Percentiles rank a stretch among this genome's conserved stretches.
These are phyloP conservation scores for Ecdyonurus torrentis DNA, from an alignment of 2,888 invertebrate species.

Conservation along the genomic window DNA sequence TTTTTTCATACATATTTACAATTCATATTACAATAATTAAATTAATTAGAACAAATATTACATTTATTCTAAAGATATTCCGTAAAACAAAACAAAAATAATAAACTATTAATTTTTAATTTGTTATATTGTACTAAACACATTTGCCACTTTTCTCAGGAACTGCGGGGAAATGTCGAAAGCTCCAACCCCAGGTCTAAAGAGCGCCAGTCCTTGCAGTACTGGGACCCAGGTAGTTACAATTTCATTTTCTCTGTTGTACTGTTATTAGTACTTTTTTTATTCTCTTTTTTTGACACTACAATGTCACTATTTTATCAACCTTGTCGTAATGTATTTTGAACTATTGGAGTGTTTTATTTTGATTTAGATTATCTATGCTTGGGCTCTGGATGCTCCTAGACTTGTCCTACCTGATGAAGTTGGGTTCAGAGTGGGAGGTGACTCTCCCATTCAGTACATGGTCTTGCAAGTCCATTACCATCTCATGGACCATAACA, in stretches of 20 bases:
- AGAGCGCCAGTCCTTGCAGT: slow-evolving; percentile 55
- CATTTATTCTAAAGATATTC: too few species aligned
- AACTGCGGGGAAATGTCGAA: slow-evolving; percentile 81
- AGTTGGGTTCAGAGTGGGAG: slow-evolving; percentile 87
- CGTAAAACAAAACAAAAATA: too few species aligned
- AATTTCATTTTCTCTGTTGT: background rate
- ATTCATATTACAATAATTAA: too few species aligned
- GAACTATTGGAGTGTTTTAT: slow-evolving; percentile 9
- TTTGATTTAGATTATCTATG: slow-evolving; percentile 73
- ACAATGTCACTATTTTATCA: slow-evolving; percentile 9
- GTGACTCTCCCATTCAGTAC: slow-evolving; percentile 64
- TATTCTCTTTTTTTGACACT: slow-evolving; percentile 6
- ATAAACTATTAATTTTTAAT: too few species aligned
- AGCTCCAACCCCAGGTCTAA: slow-evolving; percentile 30
- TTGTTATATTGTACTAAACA: too few species aligned
- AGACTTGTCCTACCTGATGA: slow-evolving; percentile 59
- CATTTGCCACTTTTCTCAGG: too few species aligned
- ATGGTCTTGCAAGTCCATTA: slow-evolving; percentile 91
- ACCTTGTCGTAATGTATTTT: background rate
- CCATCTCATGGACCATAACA: slow-evolving; percentile 39
- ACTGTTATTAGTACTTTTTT: slow-evolving; percentile 3
- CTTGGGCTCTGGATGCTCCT: slow-evolving; percentile 89
- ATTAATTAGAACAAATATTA: too few species aligned
- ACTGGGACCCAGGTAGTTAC: slow-evolving; percentile 26
- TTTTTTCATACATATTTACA: too few species aligned